A percentile compares a stretch with the other conserved stretches of the same genome.
These are phyloP conservation scores for Trichoplusia ni DNA, from an alignment of 1,140 invertebrate species.

Conservation along the genomic window DNA sequence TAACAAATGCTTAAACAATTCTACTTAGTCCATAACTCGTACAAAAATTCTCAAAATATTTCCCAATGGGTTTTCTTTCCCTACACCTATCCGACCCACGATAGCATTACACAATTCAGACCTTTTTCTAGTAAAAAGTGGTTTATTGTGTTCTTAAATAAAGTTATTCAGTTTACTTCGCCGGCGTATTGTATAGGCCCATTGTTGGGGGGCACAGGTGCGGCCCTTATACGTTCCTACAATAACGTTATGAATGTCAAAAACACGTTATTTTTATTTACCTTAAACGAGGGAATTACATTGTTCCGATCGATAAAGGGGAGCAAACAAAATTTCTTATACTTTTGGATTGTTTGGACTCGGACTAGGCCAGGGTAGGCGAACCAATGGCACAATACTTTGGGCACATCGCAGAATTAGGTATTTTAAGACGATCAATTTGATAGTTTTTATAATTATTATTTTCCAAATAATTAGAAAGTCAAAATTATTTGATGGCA, in stretches of 20 bases:
- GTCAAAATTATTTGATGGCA: no score
- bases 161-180: conserved; percentile 71
- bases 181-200: conserved; percentile 57
- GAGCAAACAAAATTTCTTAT: conserved; percentile 1
- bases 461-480: no score
- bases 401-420: no score
- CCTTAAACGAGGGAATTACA: conserved; percentile 47
- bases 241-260: conserved; percentile 74
- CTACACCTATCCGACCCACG: conserved; percentile 36
- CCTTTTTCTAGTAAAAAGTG: conserved; percentile 67
- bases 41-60: conserved; percentile 16
- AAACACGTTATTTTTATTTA: conserved; percentile 68
- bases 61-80: conserved; percentile 29
- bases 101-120: conserved; percentile 51
- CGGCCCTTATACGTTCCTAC: conserved; percentile 57
- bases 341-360: no score
- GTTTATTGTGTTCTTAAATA: conserved; percentile 76
- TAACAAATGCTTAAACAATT: not conserved
- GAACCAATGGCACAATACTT: no score
- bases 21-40: not conserved
- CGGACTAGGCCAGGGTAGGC: no score
- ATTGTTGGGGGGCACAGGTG: conserved; percentile 68
- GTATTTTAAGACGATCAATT: no score
- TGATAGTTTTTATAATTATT: no score
- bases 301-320: conserved; percentile 50